Percentiles rank a stretch among this genome's conserved stretches.
Evolutionary conservation across 2,888 invertebrate genomes (phyloP).

Genomic region (Tachina lurida): DNA sequence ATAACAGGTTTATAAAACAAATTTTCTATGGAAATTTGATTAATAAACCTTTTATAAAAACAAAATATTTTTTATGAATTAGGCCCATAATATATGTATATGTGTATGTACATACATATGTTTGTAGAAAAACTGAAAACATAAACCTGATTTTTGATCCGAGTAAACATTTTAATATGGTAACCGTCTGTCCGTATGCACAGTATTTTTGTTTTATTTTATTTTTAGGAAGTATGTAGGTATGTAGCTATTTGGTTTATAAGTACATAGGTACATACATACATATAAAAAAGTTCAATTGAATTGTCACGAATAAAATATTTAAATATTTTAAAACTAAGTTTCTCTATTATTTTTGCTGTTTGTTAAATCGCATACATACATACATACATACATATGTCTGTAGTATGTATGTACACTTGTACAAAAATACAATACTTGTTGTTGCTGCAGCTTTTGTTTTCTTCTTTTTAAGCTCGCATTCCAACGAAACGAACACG

Average conservation of each 20-base stretch:
- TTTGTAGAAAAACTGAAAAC: neutral
- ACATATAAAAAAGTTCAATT: neutral
- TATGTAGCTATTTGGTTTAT: too few species aligned
- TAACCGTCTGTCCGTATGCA: too few species aligned
- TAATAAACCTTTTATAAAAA: too few species aligned
- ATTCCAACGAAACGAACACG: slow-evolving; percentile 73
- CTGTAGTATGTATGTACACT: neutral
- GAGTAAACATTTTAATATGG: too few species aligned
- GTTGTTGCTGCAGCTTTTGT: slow-evolving; percentile 51
- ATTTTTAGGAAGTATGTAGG: too few species aligned
- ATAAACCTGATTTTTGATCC: neutral
- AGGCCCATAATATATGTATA: too few species aligned
- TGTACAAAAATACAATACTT: neutral
- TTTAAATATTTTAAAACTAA: neutral
- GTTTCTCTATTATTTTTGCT: neutral
- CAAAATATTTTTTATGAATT: too few species aligned
- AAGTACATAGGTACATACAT: too few species aligned
- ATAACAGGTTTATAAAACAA: too few species aligned
- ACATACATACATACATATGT: neutral
- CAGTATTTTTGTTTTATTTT: too few species aligned
- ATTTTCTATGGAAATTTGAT: too few species aligned
- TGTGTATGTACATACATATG: neutral
- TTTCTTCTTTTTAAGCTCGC: slow-evolving; percentile 70
- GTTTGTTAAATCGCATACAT: neutral
- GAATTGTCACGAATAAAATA: neutral